phyloP scores from a whole-genome alignment of 2,888 invertebrate species.

The Brachyptera risi region DNA sequence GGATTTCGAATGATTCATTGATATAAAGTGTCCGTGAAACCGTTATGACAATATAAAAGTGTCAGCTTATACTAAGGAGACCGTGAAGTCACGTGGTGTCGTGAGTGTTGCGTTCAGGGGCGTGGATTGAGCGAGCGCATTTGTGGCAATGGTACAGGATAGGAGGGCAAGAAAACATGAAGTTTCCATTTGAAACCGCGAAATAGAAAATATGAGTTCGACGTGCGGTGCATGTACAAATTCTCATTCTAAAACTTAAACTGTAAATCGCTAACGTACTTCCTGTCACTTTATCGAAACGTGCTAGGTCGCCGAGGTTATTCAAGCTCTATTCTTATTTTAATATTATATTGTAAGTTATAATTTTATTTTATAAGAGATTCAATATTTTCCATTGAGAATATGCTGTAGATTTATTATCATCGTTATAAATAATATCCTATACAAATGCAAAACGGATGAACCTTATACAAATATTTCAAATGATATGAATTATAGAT shows the following conservation, averaged over 20 bases:
- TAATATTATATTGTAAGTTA: no score
- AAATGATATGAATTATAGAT: no score
- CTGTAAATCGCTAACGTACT: slow-evolving; percentile 2
- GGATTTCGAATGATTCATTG: no score
- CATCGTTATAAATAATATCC: no score
- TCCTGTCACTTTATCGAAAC: neutral
- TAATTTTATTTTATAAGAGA: no score
- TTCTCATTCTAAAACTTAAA: slow-evolving; percentile 1
- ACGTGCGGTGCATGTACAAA: slow-evolving; percentile 24
- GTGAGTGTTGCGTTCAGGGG: neutral
- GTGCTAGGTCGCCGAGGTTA: no score
- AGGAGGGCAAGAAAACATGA: slow-evolving; percentile 43
- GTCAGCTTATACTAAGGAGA: neutral
- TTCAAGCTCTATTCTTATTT: no score
- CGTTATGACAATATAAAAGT: slow-evolving; percentile 13
- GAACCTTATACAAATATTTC: no score
- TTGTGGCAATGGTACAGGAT: no score
- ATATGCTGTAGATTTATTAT: no score
- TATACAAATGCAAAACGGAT: no score
- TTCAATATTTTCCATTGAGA: no score
- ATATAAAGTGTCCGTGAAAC: neutral
- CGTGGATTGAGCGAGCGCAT: slow-evolving; percentile 32
- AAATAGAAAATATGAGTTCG: slow-evolving; percentile 15
- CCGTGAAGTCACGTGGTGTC: slow-evolving; percentile 2
- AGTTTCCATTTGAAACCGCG: slow-evolving; percentile 43